A percentile compares a stretch with the other conserved stretches of the same genome.
Conservation (phyloP, 2,888 invertebrate genomes). For the Drosophila percnosoma region DNA sequence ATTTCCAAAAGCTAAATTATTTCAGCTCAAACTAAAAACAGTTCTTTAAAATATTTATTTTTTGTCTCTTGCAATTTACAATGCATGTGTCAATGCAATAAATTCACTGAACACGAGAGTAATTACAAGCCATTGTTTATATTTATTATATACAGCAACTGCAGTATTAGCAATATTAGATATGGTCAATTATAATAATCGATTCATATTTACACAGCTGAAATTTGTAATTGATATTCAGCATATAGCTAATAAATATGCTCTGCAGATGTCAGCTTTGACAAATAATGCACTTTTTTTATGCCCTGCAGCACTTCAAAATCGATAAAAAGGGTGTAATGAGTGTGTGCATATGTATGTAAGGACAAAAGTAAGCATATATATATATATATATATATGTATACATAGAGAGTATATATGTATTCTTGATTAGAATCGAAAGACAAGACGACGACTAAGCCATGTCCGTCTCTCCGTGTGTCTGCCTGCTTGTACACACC, state of each 20-base stretch:
- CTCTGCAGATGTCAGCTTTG: slow-evolving; percentile 9
- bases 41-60: neutral
- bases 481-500: neutral
- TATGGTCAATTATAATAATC: neutral
- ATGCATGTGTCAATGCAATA: neutral
- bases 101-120: neutral
- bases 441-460: neutral
- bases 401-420: neutral
- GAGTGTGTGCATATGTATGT: neutral
- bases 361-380: neutral
- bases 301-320: neutral
- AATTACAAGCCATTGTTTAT: neutral
- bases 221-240: neutral
- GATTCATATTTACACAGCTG: neutral
- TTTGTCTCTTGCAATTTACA: neutral
- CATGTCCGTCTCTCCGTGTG: neutral
- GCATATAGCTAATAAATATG: neutral
- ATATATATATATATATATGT: too few relatives aligned
- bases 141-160: neutral
- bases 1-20: neutral
- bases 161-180: neutral
- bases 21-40: neutral
- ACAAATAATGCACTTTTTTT: slow-evolving; percentile 26
- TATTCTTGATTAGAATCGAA: neutral
- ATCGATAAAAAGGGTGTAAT: neutral